Evolutionary conservation across 2,888 invertebrate genomes (phyloP), one percentile per base, ranked within the genome.

Genomic region (Drosophila neonasuta): DNA sequence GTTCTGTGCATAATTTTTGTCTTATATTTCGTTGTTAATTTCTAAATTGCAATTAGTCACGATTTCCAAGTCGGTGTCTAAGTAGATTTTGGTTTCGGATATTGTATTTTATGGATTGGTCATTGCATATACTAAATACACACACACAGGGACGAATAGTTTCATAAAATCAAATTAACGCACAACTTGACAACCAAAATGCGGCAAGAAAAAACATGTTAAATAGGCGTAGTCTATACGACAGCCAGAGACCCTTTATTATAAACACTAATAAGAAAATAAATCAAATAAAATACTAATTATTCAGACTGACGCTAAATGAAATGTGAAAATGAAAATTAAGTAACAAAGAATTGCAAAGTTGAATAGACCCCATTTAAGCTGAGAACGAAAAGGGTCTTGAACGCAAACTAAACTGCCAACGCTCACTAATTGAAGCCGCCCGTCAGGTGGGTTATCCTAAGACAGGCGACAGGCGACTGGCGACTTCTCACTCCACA

Each of bases 101-200:
- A 57, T 61, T 58, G 13, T 46, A 42, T 55, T 52, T 41, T 46
- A 58, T 64, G 39, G 41, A 52, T 52, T 60, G 36, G 45, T 60
- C 54, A 52, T 60, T 52, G 44, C 29, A 45, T 36, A 39, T 15
- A 15, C n/a, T 49, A 32, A 9, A 32, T 34, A n/a, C 10, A 5
- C 69, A n/a, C 69, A 61, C 42, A 50, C 58, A 34, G 44, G 29
- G 44, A 34, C 34, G n/a, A 44, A 41, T 63, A 58, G 54, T 66
- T 75, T 36, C 67, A 58, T 79, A 64, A 60, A 66, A 68, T 79
- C 79, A 75, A 68, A 79, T 64, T 66, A 79, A 66, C 50, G 56
- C 64, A 65, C 56, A 62, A 57, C 45, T 42, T 46, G 54, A 44
- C 44, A 34, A 48, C 17, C 20, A 34, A 17, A 32, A 32, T 32